phyloP scores from a whole-genome alignment of 2,797 vertebrate species.

The Artibeus lituratus region DNA sequence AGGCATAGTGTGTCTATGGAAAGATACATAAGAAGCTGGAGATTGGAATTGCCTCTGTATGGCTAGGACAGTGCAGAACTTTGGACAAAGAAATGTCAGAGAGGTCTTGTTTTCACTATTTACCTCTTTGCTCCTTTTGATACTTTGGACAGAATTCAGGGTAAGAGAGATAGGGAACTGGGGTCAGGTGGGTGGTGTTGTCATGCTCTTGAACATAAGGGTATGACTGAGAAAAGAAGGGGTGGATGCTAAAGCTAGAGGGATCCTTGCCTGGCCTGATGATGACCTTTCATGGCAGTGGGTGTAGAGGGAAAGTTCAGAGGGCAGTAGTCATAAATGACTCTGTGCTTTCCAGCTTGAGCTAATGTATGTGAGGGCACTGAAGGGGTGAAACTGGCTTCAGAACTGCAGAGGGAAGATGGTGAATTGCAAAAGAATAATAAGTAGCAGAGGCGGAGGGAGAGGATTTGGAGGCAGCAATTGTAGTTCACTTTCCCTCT shows the following conservation, averaged over 20 bases:
- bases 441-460: not conserved
- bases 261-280: not conserved
- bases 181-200: not conserved
- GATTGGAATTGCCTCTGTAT: not conserved
- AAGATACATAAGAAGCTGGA: not conserved
- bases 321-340: slow-evolving; percentile 6
- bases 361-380: not conserved
- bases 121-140: not conserved
- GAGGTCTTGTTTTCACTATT: not conserved
- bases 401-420: not conserved
- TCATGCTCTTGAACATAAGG: not conserved
- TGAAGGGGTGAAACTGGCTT: not conserved
- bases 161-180: not conserved
- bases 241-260: not conserved
- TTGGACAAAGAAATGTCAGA: not conserved
- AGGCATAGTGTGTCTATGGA: not conserved
- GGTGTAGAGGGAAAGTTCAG: not conserved
- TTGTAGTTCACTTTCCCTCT: not conserved
- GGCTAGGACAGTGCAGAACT: not conserved
- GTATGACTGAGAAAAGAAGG: not conserved
- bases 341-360: not conserved
- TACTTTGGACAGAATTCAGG: not conserved
- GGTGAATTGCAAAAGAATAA: not conserved
- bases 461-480: not conserved
- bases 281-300: not conserved